phyloP scores from a whole-genome alignment of 2,797 vertebrate species.

The Microctenopoma stevenorrisi region DNA sequence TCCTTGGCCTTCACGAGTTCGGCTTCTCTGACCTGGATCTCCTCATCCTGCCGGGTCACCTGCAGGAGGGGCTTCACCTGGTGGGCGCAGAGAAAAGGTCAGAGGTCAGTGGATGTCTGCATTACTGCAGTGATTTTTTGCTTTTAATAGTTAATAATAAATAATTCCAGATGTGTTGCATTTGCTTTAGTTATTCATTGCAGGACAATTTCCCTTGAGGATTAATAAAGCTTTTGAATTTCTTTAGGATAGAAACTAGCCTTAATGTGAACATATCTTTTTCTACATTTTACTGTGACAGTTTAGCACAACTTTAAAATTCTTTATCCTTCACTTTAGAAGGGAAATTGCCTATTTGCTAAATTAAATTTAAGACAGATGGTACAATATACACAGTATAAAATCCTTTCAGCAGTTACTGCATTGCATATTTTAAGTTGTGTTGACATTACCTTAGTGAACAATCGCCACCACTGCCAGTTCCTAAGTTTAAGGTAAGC shows the following conservation, averaged over 20 bases:
- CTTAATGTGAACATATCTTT: neutral
- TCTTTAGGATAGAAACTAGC: neutral
- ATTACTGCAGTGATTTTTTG: neutral
- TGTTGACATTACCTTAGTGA: constrained; percentile 86
- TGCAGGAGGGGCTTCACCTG: constrained; percentile 94
- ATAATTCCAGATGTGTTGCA: neutral
- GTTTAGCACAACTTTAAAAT: neutral
- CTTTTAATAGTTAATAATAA: too few species aligned
- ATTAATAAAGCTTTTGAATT: too few species aligned
- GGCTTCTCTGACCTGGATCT: constrained; percentile 87
- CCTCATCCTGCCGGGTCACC: constrained; percentile 92
- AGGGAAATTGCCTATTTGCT: too few species aligned
- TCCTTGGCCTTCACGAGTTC: constrained; percentile 90
- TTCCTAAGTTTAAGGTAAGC: constrained; percentile 94
- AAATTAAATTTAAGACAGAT: too few species aligned
- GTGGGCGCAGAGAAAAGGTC: constrained; percentile 18
- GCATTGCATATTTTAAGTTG: neutral
- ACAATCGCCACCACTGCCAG: constrained; percentile 96
- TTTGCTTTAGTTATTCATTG: neutral
- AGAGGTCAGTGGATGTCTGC: constrained; percentile 12
- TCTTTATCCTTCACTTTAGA: too few species aligned
- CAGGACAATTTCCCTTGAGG: too few species aligned
- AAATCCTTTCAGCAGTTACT: neutral
- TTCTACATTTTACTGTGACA: neutral
- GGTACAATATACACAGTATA: too few species aligned